Base-by-base conservation (phyloP, 1,140 invertebrate genomes). In the Procambarus clarkii region DNA sequence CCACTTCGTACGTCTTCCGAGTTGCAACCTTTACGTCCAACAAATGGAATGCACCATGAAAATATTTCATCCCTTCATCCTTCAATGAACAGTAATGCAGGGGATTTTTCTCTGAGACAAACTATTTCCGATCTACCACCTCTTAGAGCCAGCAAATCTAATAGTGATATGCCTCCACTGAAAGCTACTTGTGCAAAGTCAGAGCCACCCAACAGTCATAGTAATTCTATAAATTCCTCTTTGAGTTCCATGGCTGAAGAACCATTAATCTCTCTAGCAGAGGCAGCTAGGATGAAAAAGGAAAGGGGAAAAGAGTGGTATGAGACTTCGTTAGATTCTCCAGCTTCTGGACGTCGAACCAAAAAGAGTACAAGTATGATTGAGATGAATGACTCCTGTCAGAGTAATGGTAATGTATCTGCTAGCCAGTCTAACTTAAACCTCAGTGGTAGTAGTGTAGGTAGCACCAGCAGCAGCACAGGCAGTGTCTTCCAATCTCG, bases 251-350 rank as follows among this genome's bases (percentile, higher is more conserved):
- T 91, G 88, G 54, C 58, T 34, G 89, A 81, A 83, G 92, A 93
- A 60, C 92, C 91, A 24, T 86, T 93, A 45, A 86, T 93, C 18
- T 92, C 90, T 50, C 77, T 93, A 64, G 92, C 92, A 48, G 92
- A 93, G 79, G 92, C 88, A n/a, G 92, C 92, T 13, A 86, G 91
- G 60, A 83, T 88, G 54, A 93, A 92, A 69, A 94, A 94, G 80
- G 93, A 93, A 50, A 88, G 93, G 91, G 96, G 97, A 93, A 97
- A 97, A 93, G 96, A 96, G 83, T 97, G 97, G 96, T 96, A 96
- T 93, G 97, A 97, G 94, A 97, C 96, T 0, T 96, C 96, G 9
- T 93, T 97, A 76, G 96, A 97, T 94, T 95, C 96, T 0, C 95
- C 95, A 48, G 78, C 93, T 3, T 86, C 93, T n/a, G 83, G 89